Evolutionary conservation across 2,888 invertebrate species (phyloP).

Genomic region (Andricus quercusramuli): DNA sequence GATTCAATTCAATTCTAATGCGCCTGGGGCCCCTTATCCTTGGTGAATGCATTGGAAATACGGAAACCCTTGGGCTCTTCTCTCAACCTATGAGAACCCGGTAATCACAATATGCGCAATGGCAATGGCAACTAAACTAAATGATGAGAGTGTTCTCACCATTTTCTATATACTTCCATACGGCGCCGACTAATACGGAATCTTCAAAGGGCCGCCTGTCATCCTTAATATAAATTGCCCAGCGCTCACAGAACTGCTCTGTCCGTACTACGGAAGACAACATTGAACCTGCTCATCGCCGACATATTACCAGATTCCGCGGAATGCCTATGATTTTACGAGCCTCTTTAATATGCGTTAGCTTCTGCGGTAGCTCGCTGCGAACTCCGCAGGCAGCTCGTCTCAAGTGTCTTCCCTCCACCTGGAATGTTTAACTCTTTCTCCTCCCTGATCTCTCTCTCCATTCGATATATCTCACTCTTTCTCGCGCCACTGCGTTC

Average conservation of each 20-base stretch:
- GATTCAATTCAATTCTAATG: conserved; percentile 40
- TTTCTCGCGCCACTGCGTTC: conserved; percentile 65
- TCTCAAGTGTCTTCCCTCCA: conserved; percentile 53
- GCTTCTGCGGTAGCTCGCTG: conserved; percentile 52
- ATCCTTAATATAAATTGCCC: conserved; percentile 44
- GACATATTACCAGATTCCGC: conserved; percentile 54
- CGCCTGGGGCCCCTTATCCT: conserved; percentile 4
- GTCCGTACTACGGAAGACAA: conserved; percentile 41
- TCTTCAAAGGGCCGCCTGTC: conserved; percentile 29
- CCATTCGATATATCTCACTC: conserved; percentile 14
- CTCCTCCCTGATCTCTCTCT: conserved; percentile 52
- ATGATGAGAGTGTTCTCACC: conserved; percentile 74
- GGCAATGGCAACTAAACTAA: conserved; percentile 54
- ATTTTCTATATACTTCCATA: conserved; percentile 54
- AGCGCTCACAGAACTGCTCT: conserved; percentile 30
- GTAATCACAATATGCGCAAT: conserved; percentile 52
- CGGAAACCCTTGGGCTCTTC: conserved; percentile 45
- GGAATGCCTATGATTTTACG: conserved; percentile 58
- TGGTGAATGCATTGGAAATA: conserved; percentile 21
- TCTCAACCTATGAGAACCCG: conserved; percentile 48
- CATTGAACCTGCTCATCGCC: conserved; percentile 45
- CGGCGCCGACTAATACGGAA: conserved; percentile 28
- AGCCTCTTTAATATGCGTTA: conserved; percentile 56
- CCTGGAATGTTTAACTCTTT: conserved; percentile 51
- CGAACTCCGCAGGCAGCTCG: conserved; percentile 53